Evolutionary conservation across 1,140 invertebrate genomes (phyloP).

Genomic region (Eufriesea mexicana): DNA sequence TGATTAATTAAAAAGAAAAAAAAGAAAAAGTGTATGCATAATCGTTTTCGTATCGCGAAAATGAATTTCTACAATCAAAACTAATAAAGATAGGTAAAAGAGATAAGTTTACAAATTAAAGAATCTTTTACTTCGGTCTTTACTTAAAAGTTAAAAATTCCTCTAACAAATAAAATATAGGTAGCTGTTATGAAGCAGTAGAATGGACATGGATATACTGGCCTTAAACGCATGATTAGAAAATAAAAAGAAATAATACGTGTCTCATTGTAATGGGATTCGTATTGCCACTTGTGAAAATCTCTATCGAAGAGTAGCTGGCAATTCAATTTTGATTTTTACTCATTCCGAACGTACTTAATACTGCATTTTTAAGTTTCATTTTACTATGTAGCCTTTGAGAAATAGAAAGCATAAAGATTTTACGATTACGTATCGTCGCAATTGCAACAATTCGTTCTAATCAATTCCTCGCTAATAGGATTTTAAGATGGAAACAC

Average conservation of each 20-base stretch:
- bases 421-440: constrained; percentile 5
- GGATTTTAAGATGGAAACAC: neutral
- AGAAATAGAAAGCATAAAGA: neutral
- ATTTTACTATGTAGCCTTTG: neutral
- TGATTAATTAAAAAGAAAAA: neutral
- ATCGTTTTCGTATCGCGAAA: neutral
- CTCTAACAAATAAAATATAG: neutral
- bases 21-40: neutral
- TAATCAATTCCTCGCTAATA: neutral
- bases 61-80: neutral
- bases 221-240: neutral
- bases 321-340: constrained; percentile 40
- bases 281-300: neutral
- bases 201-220: constrained; percentile 2
- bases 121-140: neutral
- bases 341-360: constrained; percentile 8
- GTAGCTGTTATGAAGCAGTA: neutral
- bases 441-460: neutral
- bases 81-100: neutral
- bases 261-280: neutral
- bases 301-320: neutral
- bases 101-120: neutral
- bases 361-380: neutral
- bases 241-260: neutral
- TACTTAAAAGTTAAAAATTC: neutral